Base-by-base conservation (phyloP, 2,888 invertebrate species). In the Orgyia antiqua region DNA sequence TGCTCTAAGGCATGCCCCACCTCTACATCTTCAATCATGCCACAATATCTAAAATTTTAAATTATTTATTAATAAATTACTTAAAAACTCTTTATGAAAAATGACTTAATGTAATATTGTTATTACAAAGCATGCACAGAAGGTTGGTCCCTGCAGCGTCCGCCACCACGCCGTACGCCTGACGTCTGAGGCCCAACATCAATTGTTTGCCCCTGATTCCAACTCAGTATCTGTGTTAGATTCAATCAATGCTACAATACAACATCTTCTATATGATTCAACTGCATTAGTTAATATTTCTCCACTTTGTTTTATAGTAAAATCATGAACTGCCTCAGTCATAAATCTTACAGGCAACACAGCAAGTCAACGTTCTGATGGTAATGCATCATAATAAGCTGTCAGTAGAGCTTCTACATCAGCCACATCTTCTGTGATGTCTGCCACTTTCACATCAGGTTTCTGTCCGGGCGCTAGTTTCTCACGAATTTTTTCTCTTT, bases 291-390 rank as follows among this genome's bases (percentile, higher is more conserved):
- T 68, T 32, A 87, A 71, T 10, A 82, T 72, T 38, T 84, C 80
- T 18, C 78, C 78, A 38, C 76, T 75, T 33, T 74, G 75, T 45
- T 83, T 84, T 18, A 80, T 52, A 4, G 83, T 83, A 46, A 79
- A 86, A 45, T 82, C 89, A 29, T 89, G 88, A 23, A 97, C 92
- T 9, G 95, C 94, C 61, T 93, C 92, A 2, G 93, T 92, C 46
- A 97, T 77, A 1, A 93, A 92, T 45, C 90, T 89, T 25, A 94
- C 90, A 1, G 94, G 90, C 19, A 97, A 79, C 23, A 96, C 86
- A 33, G 88, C 79, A 10, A 96, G 79, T 23, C 89, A 86, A 20
- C 88, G 80, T 39, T 88, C 87, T 1, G 89, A 83, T 3, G 88
- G 88, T 39, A 87, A 84, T 11, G 84, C 76, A 12, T 77, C 73